phyloP scores from a whole-genome alignment of 2,113 vertebrate species.

The Okapia johnstoni region DNA sequence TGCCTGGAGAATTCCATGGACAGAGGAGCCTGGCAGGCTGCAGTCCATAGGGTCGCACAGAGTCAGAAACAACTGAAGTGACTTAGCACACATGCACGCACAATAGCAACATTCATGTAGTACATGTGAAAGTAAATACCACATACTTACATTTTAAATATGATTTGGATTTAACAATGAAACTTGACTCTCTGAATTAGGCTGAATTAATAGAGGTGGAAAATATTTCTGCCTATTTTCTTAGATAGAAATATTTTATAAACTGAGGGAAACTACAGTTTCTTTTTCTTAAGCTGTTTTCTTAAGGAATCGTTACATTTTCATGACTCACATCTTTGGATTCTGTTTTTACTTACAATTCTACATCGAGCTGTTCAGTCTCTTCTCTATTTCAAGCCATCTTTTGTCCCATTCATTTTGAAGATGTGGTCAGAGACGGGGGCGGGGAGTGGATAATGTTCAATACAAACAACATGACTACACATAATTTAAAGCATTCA shows the following conservation, averaged over 20 bases:
- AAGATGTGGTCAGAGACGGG: constrained; percentile 39
- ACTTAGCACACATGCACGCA: neutral
- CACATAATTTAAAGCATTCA: constrained; percentile 58
- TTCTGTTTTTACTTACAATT: constrained; percentile 32
- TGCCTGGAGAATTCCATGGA: neutral
- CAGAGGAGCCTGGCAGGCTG: neutral
- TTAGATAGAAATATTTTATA: constrained; percentile 4
- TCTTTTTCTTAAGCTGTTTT: constrained; percentile 15
- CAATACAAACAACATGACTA: constrained; percentile 53
- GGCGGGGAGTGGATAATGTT: constrained; percentile 25
- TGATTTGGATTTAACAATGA: constrained; percentile 3
- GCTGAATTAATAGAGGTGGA: neutral
- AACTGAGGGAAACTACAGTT: neutral
- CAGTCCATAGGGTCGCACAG: neutral
- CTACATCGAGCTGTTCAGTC: neutral
- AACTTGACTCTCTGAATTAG: neutral
- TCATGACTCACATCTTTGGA: constrained; percentile 4
- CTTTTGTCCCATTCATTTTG: constrained; percentile 27
- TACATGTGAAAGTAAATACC: neutral
- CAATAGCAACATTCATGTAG: neutral
- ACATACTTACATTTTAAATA: neutral
- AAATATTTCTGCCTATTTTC: constrained; percentile 1
- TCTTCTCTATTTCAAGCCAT: constrained; percentile 50
- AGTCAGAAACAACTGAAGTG: neutral
- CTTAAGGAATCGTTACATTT: constrained; percentile 23